Percentiles rank a stretch among this genome's conserved stretches.
Evolutionary conservation across 2,888 invertebrate species (phyloP).

Genomic region (Habrosyne pyritoides): DNA sequence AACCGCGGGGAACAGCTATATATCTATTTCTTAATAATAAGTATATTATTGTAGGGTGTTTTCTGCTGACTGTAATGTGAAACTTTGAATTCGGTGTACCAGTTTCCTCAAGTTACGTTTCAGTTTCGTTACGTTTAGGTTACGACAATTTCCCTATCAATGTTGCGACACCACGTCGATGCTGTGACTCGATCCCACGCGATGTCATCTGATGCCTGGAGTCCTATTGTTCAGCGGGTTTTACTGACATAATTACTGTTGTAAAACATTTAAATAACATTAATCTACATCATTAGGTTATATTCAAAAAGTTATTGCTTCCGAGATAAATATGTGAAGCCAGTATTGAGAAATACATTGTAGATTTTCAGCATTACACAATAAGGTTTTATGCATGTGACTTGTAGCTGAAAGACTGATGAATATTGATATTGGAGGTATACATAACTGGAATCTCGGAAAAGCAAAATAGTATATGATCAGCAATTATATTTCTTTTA

Average conservation of each 20-base stretch:
- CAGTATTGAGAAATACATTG: neutral
- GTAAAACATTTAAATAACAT: conserved; percentile 5
- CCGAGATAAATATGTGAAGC: neutral
- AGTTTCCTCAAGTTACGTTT: conserved; percentile 5
- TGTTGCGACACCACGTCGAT: conserved; percentile 24
- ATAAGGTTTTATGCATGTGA: no score
- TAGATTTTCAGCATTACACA: neutral
- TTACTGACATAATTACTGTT: neutral
- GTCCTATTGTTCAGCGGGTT: conserved; percentile 13
- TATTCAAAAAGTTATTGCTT: neutral
- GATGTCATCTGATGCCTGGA: conserved; percentile 27
- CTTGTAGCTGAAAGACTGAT: no score
- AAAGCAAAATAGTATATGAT: no score
- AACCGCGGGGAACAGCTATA: no score
- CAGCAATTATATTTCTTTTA: no score
- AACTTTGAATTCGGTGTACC: no score
- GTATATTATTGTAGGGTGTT: no score
- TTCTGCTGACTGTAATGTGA: no score
- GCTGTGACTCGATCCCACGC: conserved; percentile 25
- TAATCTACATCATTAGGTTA: neutral
- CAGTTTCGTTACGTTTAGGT: conserved; percentile 26
- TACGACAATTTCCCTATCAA: conserved; percentile 45
- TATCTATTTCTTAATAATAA: no score
- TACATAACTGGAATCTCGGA: no score
- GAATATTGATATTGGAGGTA: no score